Base-by-base conservation (phyloP, 2,888 invertebrate species). In the Andrena fulva region DNA sequence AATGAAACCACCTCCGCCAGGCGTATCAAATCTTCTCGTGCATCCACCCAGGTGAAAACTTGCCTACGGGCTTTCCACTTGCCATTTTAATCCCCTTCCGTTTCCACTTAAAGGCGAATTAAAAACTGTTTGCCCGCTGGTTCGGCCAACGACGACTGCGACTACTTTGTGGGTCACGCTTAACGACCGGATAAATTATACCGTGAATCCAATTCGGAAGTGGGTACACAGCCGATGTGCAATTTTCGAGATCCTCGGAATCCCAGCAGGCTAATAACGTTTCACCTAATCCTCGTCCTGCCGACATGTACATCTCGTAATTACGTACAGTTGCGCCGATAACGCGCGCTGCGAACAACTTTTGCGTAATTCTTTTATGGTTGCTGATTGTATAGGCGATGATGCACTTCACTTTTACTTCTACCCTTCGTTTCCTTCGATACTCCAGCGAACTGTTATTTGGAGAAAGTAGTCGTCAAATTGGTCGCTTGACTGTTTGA, bases 131-230 rank as follows among this genome's bases (percentile, higher is more conserved):
- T 42, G 12, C 42, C 42, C 68, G 64, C 63, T 10, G 62, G n/a
- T 52, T 48, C 42, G 27, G 50, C 8, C 16, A 2, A 54, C 54
- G 20, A 54, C 54, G 20, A 67, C 31, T 7, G 50, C 52, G 7
- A 20, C 27, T 16, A 64, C 35, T 66, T 62, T 69, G 54, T 10
- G 52, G 76, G 76, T 71, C 72, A 71, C 31, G 31, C n/a, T 82
- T 73, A 76, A 76, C 31, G 60, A 24, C 73, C 71, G 76, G 82
- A 78, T 77, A 70, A 72, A 82, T 82, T 72, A 80, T 77, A 77
- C 64, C 54, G 74, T 42, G 42, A 48, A 69, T 78, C 63, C 77
- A 54, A 74, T 10, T 74, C 56, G 35, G 69, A 62, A 67, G 52
- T 31, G 48, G 27, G 59, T 35, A 63, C 50, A 33, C 31, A 56